A percentile compares a stretch with the other conserved stretches of the same genome.
phyloP scores from a whole-genome alignment of 2,113 vertebrate species.

The Rhodinocichla rosea region DNA sequence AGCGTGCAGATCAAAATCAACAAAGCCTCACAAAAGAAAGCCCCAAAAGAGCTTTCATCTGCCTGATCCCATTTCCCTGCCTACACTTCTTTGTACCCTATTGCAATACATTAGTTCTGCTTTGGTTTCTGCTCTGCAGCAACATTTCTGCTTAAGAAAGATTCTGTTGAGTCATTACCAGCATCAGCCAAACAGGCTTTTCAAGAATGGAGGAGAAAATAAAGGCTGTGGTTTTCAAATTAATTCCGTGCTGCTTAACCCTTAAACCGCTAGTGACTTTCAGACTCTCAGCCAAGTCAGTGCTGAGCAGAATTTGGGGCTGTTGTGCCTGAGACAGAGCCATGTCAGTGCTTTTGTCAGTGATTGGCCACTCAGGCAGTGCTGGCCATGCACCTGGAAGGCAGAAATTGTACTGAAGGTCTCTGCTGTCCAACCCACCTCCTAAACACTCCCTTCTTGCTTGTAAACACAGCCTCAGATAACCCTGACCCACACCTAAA shows the following conservation, averaged over 20 bases:
- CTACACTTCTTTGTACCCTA: constrained; percentile 15
- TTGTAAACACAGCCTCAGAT: background rate
- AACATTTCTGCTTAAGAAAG: constrained; percentile 42
- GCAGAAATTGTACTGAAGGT: background rate
- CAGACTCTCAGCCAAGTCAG: background rate
- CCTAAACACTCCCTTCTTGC: background rate
- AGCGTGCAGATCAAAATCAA: background rate
- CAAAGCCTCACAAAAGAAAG: constrained; percentile 46
- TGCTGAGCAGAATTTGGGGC: background rate
- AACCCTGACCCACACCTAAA: background rate
- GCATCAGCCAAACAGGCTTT: constrained; percentile 66
- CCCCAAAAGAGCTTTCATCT: constrained; percentile 33
- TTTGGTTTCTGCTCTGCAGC: constrained; percentile 40
- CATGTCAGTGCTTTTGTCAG: background rate
- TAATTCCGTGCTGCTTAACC: constrained; percentile 53
- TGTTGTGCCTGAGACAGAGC: background rate
- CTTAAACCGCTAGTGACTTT: constrained; percentile 25
- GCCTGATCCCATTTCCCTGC: constrained; percentile 33
- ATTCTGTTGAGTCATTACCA: constrained; percentile 67
- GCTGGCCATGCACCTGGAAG: background rate
- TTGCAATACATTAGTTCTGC: constrained; percentile 4
- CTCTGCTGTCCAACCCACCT: background rate
- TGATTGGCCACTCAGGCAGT: background rate
- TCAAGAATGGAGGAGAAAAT: constrained; percentile 65
- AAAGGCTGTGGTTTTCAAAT: constrained; percentile 60